Conservation (phyloP, 1,140 invertebrate species). For the Drosophila pachea region DNA sequence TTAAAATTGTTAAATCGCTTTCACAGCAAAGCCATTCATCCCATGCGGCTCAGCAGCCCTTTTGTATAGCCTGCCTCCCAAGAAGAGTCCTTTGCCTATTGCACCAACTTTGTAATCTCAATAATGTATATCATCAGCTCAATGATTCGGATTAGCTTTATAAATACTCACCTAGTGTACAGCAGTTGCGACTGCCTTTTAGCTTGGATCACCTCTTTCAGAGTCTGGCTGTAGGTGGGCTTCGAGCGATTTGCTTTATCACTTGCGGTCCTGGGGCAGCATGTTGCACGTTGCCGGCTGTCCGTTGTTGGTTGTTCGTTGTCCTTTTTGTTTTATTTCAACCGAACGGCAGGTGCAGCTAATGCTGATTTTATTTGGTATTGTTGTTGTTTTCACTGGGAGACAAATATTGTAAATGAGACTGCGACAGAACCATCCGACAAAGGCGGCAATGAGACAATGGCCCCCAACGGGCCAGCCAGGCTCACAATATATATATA, state of each 20-base stretch:
- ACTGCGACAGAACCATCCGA: conserved; percentile 70
- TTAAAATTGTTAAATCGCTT: conserved; percentile 65
- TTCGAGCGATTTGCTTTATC: conserved; percentile 62
- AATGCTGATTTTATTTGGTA: conserved; percentile 63
- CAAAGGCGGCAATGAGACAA: conserved; percentile 56
- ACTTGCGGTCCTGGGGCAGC: conserved; percentile 54
- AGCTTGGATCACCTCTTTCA: neutral
- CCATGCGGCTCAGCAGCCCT: conserved; percentile 22
- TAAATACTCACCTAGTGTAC: conserved; percentile 20
- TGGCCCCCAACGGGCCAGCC: conserved; percentile 22
- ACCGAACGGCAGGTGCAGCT: conserved; percentile 51
- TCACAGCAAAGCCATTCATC: conserved; percentile 10
- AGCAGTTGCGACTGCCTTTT: neutral
- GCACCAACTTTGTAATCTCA: no score
- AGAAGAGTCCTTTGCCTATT: neutral
- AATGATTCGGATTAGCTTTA: neutral
- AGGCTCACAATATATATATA: conserved; percentile 24
- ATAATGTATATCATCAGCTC: no score
- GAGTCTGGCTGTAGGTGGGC: conserved; percentile 8
- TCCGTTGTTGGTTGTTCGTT: conserved; percentile 30
- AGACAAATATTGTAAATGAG: conserved; percentile 73
- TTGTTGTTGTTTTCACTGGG: conserved; percentile 16
- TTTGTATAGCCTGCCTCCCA: neutral
- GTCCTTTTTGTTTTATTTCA: conserved; percentile 15
- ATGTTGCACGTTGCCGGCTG: conserved; percentile 41